A percentile compares a stretch with the other conserved stretches of the same genome.
Evolutionary conservation across 1,140 invertebrate genomes (phyloP).

Genomic region (Papilio aristodemus): DNA sequence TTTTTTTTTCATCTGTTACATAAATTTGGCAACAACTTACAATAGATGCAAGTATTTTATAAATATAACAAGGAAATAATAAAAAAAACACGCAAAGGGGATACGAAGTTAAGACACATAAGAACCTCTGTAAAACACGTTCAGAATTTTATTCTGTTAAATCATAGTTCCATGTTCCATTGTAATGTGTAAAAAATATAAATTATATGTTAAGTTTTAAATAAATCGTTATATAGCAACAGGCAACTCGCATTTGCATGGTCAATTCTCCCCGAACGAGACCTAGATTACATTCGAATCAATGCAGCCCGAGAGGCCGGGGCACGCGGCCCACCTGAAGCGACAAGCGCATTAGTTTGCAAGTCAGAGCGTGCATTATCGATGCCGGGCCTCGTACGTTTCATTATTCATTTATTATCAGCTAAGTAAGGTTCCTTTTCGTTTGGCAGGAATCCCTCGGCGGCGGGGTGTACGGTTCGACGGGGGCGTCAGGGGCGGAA

Average conservation of each 20-base stretch:
- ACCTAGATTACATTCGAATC: conserved; percentile 12
- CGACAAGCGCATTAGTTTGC: background rate
- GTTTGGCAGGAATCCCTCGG: conserved; percentile 64
- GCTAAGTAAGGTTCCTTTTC: conserved; percentile 33
- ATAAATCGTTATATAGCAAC: background rate
- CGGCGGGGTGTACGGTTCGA: conserved; percentile 63
- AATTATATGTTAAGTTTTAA: too few relatives aligned
- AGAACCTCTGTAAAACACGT: too few relatives aligned
- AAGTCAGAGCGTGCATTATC: background rate
- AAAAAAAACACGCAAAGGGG: too few relatives aligned
- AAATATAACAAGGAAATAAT: too few relatives aligned
- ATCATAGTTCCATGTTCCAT: too few relatives aligned
- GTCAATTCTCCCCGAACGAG: background rate
- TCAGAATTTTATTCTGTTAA: too few relatives aligned
- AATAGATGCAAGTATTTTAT: too few relatives aligned
- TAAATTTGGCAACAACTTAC: too few relatives aligned
- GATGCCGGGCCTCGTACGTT: background rate
- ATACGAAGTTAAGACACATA: too few relatives aligned
- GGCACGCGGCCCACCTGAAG: background rate
- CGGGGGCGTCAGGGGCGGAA: conserved; percentile 64
- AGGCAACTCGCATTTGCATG: background rate
- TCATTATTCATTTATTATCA: background rate
- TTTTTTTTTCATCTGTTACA: too few relatives aligned
- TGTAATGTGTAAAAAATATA: too few relatives aligned
- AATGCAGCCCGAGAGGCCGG: background rate